phyloP scores from a whole-genome alignment of 2,888 invertebrate genomes.

The Caenorhabditis virilis region DNA sequence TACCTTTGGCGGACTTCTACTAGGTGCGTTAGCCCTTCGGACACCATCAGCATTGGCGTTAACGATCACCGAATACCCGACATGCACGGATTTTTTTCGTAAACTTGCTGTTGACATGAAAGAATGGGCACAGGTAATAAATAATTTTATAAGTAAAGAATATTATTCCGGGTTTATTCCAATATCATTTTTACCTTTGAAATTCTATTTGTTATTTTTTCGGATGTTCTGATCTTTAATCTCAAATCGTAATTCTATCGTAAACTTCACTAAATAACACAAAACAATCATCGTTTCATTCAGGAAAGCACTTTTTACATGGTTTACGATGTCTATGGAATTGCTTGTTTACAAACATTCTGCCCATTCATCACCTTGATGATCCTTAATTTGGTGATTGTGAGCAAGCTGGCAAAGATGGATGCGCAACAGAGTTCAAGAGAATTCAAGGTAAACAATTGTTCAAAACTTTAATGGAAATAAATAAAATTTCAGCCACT shows the following conservation, averaged over 20 bases:
- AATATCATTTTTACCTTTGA: neutral
- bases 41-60: slow-evolving; percentile 45
- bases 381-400: slow-evolving; percentile 49
- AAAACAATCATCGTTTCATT: slow-evolving; percentile 1
- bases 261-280: too few relatives aligned
- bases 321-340: slow-evolving; percentile 51
- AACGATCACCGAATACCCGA: slow-evolving; percentile 42
- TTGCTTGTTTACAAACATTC: slow-evolving; percentile 48
- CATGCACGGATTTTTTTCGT: slow-evolving; percentile 54
- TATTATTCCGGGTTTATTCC: too few relatives aligned
- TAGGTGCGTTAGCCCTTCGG: slow-evolving; percentile 36
- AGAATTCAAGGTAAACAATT: slow-evolving; percentile 12
- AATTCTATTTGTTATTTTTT: neutral
- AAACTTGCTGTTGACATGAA: slow-evolving; percentile 50
- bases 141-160: neutral
- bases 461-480: neutral
- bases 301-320: slow-evolving; percentile 46
- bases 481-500: slow-evolving; percentile 4
- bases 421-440: slow-evolving; percentile 20
- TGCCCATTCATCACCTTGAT: slow-evolving; percentile 53
- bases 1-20: slow-evolving; percentile 41
- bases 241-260: neutral
- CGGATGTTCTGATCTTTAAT: neutral
- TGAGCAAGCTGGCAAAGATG: slow-evolving; percentile 38
- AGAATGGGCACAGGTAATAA: slow-evolving; percentile 51